Evolutionary conservation across 1,140 invertebrate species (phyloP).

Genomic region (Macrobrachium rosenbergii): DNA sequence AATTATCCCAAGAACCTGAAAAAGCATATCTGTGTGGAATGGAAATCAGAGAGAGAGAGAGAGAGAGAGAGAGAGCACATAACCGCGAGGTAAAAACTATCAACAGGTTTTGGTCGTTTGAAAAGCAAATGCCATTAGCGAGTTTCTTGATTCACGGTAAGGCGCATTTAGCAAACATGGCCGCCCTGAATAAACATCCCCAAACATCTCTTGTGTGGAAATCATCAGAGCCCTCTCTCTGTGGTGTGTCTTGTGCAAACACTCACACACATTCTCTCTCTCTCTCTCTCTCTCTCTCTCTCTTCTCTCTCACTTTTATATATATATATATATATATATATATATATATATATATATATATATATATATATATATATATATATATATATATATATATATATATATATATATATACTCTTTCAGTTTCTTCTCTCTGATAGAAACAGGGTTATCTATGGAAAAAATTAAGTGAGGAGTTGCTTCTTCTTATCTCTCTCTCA

Average conservation of each 20-base stretch:
- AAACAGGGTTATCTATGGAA: too few species aligned
- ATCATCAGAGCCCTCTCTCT: constrained; percentile 1
- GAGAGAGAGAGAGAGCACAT: constrained; percentile 20
- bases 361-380: constrained; percentile 25
- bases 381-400: constrained; percentile 20
- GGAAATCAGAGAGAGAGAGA: constrained; percentile 39
- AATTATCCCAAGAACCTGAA: not conserved
- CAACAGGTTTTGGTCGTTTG: not conserved
- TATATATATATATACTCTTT: too few species aligned
- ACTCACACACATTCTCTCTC: not conserved
- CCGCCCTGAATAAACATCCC: constrained; percentile 9
- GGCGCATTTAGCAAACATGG: constrained; percentile 25
- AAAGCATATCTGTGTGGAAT: not conserved
- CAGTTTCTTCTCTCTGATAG: too few species aligned
- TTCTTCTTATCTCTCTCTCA: too few species aligned
- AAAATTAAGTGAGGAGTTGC: too few species aligned
- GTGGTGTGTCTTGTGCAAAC: constrained; percentile 5
- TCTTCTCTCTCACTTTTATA: not conserved
- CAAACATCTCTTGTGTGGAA: constrained; percentile 24
- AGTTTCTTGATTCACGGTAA: constrained; percentile 4
- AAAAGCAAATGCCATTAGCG: constrained; percentile 39
- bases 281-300: too few species aligned
- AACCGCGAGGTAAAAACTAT: not conserved
- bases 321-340: too few species aligned
- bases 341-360: constrained; percentile 9